A percentile compares a stretch with the other conserved stretches of the same genome.
These are phyloP conservation scores for Drosophila ananassae DNA, from an alignment of 1,140 invertebrate species.

Conservation along the genomic window DNA sequence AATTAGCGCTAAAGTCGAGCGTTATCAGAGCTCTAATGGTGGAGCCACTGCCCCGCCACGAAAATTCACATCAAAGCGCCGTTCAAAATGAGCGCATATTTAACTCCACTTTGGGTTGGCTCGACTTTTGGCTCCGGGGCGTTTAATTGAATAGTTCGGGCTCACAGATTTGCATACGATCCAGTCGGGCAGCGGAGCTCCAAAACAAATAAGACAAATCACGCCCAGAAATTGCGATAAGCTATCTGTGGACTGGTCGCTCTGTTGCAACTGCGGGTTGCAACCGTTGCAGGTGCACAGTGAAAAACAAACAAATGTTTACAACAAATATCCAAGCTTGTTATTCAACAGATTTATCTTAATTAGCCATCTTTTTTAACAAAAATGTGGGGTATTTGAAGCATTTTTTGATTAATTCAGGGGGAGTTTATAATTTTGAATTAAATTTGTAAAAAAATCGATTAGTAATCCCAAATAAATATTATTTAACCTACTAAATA, in stretches of 20 bases:
- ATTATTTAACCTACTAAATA: not conserved
- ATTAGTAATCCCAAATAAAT: no score
- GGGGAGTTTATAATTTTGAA: not conserved
- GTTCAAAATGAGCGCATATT: constrained; percentile 40
- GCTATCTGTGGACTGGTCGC: constrained; percentile 36
- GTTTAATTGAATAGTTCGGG: constrained; percentile 78
- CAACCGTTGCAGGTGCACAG: constrained; percentile 9
- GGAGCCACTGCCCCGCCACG: constrained; percentile 15
- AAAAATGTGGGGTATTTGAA: not conserved
- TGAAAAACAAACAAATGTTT: constrained; percentile 2
- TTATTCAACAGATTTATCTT: not conserved
- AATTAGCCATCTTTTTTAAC: not conserved
- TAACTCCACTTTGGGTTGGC: constrained; percentile 36
- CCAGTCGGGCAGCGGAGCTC: not conserved
- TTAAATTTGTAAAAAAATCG: not conserved
- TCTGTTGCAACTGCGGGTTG: constrained; percentile 15
- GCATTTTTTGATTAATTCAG: not conserved
- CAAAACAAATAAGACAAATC: constrained; percentile 69
- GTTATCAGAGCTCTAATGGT: constrained; percentile 45
- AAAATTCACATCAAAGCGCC: constrained; percentile 54
- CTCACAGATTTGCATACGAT: constrained; percentile 62
- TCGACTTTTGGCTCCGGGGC: constrained; percentile 67
- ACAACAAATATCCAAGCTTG: not conserved
- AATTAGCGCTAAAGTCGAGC: constrained; percentile 66
- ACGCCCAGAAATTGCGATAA: constrained; percentile 69